Conservation (phyloP, 2,113 vertebrate genomes). For the Ictalurus punctatus region DNA sequence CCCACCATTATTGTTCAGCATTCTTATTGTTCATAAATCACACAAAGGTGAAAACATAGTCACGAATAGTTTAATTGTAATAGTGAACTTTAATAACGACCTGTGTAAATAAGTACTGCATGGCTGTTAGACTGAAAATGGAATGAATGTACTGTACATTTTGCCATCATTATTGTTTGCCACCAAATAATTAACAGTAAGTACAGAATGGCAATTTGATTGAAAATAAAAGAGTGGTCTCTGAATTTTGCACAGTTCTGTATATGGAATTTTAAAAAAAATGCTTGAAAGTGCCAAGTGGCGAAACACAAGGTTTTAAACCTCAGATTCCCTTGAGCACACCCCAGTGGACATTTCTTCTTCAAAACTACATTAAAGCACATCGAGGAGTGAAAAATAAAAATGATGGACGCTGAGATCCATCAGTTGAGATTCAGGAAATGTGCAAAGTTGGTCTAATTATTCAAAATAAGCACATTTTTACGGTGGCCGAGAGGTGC, state of each 20-base stretch:
- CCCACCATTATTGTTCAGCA: background rate
- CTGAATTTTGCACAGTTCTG: background rate
- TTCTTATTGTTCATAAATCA: background rate
- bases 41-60: background rate
- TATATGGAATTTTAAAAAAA: background rate
- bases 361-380: slow-evolving; percentile 18
- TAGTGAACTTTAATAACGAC: background rate
- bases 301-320: background rate
- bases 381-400: background rate
- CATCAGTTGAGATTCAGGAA: background rate
- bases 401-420: background rate
- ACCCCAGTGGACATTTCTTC: slow-evolving; percentile 23
- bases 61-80: background rate
- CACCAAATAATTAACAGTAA: background rate
- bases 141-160: background rate
- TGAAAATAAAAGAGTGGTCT: background rate
- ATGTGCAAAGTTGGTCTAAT: background rate
- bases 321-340: slow-evolving; percentile 13
- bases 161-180: background rate
- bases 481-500: too few relatives aligned
- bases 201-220: background rate
- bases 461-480: background rate
- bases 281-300: background rate
- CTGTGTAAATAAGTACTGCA: background rate
- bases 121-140: background rate